Base-by-base conservation (phyloP, 2,888 invertebrate species). In the Caenorhabditis zanzibari region DNA sequence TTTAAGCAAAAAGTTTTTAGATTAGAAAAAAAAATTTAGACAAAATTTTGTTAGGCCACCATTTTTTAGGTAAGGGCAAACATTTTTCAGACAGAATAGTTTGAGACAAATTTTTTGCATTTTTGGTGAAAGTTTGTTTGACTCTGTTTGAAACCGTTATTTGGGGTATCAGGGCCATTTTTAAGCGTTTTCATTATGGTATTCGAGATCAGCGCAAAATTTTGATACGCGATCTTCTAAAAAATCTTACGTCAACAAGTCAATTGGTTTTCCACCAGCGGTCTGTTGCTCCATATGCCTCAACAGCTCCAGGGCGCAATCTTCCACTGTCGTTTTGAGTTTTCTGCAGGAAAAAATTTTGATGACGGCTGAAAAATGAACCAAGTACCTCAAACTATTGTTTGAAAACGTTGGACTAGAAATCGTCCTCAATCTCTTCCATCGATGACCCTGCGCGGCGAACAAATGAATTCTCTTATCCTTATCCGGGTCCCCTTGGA, bases 391-490 rank as follows among this genome's bases (percentile, higher is more conserved):
- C 89, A 94, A 92, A 90, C 94, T 94, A 41, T 92, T 86, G 10
- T 93, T 91, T n/a, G 93, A 93, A 87, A 94, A 94, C 2, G 93
- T 93, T 0, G 94, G 94, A 54, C 93, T 93, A 16, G 93, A 91
- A 14, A 93, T 92, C 14, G 92, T 91, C 22, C 94, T 89, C n/a
- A 94, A 92, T n/a, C 94, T 91, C 88, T 94, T 94, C 94, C 94
- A 94, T n/a, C 93, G 89, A 32, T 93, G 91, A 16, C 93, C 93
- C 1, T 93, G 89, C 0, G 81, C 93, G 89, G 90, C 90, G 83
- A 93, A 93, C 90, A 93, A 91, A 86, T 93, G 92, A 90, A 54
- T 75, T 10, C 81, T 54, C 28, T 80, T 80, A 10, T 83, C 85
- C 14, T 73, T 87, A 26, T 90, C 85, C 10, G 85, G 83, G 73